A percentile compares a stretch with the other conserved stretches of the same genome.
Evolutionary conservation across 2,113 vertebrate species (phyloP).

Genomic region (Crotophaga sulcirostris): DNA sequence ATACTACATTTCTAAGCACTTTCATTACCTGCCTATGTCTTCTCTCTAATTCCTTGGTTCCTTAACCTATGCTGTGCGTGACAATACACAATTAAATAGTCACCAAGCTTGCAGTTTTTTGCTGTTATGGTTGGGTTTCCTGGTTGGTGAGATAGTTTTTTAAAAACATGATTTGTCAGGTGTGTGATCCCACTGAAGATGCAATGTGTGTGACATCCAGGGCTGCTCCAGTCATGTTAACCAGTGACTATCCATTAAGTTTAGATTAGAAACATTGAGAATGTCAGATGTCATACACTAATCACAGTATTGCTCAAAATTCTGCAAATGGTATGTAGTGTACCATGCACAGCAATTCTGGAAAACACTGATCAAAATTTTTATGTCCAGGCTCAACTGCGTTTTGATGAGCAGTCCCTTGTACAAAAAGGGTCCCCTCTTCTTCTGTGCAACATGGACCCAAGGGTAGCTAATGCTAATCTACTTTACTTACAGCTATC

Average conservation of each 20-base stretch:
- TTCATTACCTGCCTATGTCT: not conserved
- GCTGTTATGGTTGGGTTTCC: not conserved
- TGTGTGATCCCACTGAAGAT: not conserved
- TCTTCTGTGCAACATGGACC: fast-evolving
- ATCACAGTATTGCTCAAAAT: not conserved
- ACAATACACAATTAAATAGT: fast-evolving
- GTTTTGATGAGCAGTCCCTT: not conserved
- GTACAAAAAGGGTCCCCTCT: not conserved
- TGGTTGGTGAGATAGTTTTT: not conserved
- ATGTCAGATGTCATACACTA: not conserved
- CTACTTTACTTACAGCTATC: not conserved
- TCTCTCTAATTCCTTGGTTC: not conserved
- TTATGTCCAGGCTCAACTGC: not conserved
- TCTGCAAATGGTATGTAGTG: not conserved
- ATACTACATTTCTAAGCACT: not conserved
- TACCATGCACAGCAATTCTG: not conserved
- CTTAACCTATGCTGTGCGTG: not conserved
- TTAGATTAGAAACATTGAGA: not conserved
- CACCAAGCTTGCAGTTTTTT: not conserved
- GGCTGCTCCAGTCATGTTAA: not conserved
- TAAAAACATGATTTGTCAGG: not conserved
- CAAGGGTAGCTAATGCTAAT: not conserved
- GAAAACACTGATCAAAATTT: not conserved
- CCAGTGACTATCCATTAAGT: not conserved
- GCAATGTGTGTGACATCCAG: fast-evolving